Conservation (phyloP, 2,888 invertebrate genomes). For the Cordilura impudica region DNA sequence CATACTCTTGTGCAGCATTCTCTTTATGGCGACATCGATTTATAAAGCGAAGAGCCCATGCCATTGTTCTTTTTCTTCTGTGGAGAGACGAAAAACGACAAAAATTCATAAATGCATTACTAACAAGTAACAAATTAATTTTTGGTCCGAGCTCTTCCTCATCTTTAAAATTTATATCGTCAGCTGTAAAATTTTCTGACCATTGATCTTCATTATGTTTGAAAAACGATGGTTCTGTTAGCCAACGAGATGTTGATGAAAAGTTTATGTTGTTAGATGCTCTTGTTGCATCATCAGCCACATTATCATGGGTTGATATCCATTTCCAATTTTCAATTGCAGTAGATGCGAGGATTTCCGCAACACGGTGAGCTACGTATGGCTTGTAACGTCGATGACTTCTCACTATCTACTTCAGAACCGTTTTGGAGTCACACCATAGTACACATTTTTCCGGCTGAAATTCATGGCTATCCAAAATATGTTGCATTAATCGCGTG, state of each 20-base stretch:
- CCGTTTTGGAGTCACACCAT: conserved; percentile 27
- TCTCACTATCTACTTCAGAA: conserved; percentile 15
- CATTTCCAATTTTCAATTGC: background rate
- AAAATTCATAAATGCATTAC: conserved; percentile 11
- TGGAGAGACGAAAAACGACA: too few relatives aligned
- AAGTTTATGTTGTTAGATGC: background rate
- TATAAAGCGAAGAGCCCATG: conserved; percentile 30
- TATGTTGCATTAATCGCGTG: conserved; percentile 1
- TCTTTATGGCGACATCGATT: conserved; percentile 11
- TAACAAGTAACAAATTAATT: background rate
- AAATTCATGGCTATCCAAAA: conserved; percentile 3
- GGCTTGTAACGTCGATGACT: background rate
- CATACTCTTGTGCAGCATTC: background rate
- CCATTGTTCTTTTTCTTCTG: conserved; percentile 23
- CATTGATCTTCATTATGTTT: background rate
- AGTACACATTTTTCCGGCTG: background rate
- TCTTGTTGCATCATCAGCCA: too few relatives aligned
- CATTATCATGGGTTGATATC: background rate
- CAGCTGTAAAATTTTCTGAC: background rate
- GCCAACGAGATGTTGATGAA: conserved; percentile 10
- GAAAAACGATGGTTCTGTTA: conserved; percentile 15
- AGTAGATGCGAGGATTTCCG: background rate
- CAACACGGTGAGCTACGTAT: background rate
- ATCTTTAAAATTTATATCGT: background rate
- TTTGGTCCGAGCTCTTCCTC: conserved; percentile 26